Conservation (phyloP, 2,113 vertebrate species). For the Hydrolagus affinis region DNA sequence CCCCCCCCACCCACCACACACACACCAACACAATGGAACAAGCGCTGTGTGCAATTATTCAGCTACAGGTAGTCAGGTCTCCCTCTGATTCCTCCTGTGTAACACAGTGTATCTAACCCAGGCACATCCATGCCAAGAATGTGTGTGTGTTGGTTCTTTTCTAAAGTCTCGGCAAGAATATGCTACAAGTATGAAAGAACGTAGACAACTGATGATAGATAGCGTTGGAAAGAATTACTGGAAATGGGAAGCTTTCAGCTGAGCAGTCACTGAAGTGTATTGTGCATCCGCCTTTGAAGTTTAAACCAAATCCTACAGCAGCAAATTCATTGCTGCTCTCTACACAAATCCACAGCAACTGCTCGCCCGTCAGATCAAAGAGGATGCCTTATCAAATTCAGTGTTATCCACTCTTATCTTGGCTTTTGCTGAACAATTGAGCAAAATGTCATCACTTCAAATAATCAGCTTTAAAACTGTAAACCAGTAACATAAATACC, state of each 20-base stretch:
- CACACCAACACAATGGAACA: conserved; percentile 13
- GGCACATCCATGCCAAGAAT: conserved; percentile 5
- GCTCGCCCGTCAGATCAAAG: background rate
- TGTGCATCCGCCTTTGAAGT: background rate
- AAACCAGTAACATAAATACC: too few species aligned
- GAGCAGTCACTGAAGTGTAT: background rate
- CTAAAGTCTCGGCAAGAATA: conserved; percentile 11
- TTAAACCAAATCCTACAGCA: background rate
- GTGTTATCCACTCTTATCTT: background rate
- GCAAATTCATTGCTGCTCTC: background rate
- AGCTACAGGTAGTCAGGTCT: background rate
- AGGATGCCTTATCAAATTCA: background rate
- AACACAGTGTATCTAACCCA: too few species aligned
- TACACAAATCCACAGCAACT: background rate
- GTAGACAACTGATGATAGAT: conserved; percentile 15
- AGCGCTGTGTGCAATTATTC: conserved; percentile 6
- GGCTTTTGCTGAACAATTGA: too few species aligned
- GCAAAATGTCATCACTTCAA: too few species aligned
- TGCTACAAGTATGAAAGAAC: background rate
- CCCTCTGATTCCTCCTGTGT: background rate
- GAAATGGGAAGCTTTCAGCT: background rate
- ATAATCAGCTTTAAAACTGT: too few species aligned
- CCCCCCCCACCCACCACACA: too few species aligned
- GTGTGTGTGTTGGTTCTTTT: background rate
- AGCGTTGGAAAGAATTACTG: background rate